Base-by-base conservation (phyloP, 1,140 invertebrate genomes). In the Tetramorium alpestre region DNA sequence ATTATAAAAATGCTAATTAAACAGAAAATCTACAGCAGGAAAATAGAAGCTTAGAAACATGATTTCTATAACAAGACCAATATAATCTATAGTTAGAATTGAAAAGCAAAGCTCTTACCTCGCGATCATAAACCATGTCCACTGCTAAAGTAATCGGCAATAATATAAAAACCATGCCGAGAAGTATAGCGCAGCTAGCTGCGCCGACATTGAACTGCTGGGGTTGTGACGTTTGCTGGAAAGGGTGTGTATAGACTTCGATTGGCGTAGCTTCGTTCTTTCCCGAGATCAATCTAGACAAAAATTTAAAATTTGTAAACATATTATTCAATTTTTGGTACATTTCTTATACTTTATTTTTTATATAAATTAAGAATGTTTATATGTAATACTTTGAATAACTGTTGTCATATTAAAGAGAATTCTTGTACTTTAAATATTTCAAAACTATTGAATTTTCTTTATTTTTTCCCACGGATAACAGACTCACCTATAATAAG, bases 111-210 rank as follows among this genome's bases (percentile, higher is more conserved):
- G 18, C 10, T 13, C 89, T 94, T 95, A 98, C 98, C 96, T 98
- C 97, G 94, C 98, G 96, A 95, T 98, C 98, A 91, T 97, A 97
- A 1, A 98, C 98, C 94, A 98, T 97, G 81, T 98, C 97, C n/a
- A 98, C 96, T 13, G 97, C 97, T 88, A 98, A 95, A 51, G 97
- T 97, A 69, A 98, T 96, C 0, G 98, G 97, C 51, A 98, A 96
- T 60, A 98, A 93, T 3, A 97, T 96, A 91, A 98, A 98, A 69
- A 97, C 97, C 96, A 98, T 97, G 13, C 97, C 98, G 91, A 98
- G 96, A 84, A 98, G 97, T 2, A 97, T 95, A 18, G 97, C 96
- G 41, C 97, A 96, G 3, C 97, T 96, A 44, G 97, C 97, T 65
- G 96, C 96, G n/a, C 96, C 96, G 49, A 97, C 92, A 92, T 97